Evolutionary conservation across 53 echinoderm and acorn worm genomes (phyloP), one percentile per base, ranked within the genome.

Genomic region (Astropecten irregularis): DNA sequence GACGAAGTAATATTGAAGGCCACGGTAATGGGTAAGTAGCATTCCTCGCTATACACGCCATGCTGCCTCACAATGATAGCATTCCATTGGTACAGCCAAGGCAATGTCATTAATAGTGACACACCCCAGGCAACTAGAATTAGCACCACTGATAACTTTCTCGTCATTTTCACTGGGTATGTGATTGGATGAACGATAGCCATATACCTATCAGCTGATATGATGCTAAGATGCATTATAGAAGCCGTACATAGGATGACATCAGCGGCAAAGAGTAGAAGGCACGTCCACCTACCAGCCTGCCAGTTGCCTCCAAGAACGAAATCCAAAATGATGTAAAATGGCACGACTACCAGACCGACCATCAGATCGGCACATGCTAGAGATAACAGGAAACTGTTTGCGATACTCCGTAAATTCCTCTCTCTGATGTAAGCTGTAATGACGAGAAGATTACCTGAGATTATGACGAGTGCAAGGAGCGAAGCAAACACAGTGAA

Each of bases 151-250:
- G 71, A 13, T 0, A 71, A 3, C 71, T 35, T 53, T 29, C 51
- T 35, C 9, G 71, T 71, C 71, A 71, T 71, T 52, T 10, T 71
- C 71, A 53, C 33, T 2, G 71, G 51, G 71, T 71, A 71, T 50
- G 21, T 21, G 33, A 71, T 20, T 16, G 71, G 52, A 21, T 71
- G 52, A 33, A 71, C 71, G 28, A 71, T 71, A 26, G 71, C 71
- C 71, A 35, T 35, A 36, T 71, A 71, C 27, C 71, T 50, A 30
- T 71, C 71, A 9, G 20, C 52, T n/a, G 71, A 18, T 1, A 71
- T 34, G 19, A 71, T 9, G 33, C 71, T 51, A 50, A 71, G 9
- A 52, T 71, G 71, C 7, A 71, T 33, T 51, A 71, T 71, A 35
- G 71, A 71, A 6, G 71, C 33, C 8, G 71, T 50, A 26, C n/a